Evolutionary conservation across 2,113 vertebrate genomes (phyloP), one percentile per base, ranked within the genome.

Genomic region (Lepidothrix coronata): DNA sequence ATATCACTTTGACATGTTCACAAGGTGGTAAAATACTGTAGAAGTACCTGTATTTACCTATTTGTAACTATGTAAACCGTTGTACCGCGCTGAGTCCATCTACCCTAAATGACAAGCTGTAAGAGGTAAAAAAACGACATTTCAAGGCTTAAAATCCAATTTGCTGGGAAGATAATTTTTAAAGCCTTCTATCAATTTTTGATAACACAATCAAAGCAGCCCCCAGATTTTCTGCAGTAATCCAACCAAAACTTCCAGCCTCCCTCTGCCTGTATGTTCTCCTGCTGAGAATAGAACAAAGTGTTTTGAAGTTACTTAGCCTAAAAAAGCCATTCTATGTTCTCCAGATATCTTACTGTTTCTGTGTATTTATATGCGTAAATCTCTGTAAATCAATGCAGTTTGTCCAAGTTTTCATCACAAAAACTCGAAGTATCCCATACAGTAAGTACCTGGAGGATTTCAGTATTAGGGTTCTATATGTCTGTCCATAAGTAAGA

Each of bases 241-340:
- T 44, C 39, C 55, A 48, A 24, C 18, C 43, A 80, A 86, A 86
- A 73, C 57, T 6, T 57, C 31, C 44, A 86, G n/a, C 25, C 5
- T 81, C 46, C n/a, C 27, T 44, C 44, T 31, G 12, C 22, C 31
- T 75, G 9, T 41, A 31, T 25, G 46, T 16, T 49, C 20, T 18
- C 41, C 48, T 66, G 39, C 19, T 70, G 37, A 70, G 27, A 72
- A 75, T 0, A 62, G 27, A 61, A 76, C 0, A 3, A 0, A 41
- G 21, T 41, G 30, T 23, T 93, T 88, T 81, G 19, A 85, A 86
- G 23, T 49, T 87, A 54, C 39, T 49, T 49, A 67, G 19, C 51
- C 44, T 35, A 57, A 39, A 67, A 90, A 86, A 83, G 12, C 16
- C 66, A 37, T 55, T 84, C 24, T 70, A 57, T 25, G 39, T 37